Evolutionary conservation across 2,113 vertebrate species (phyloP), one percentile per base, ranked within the genome.

Genomic region (Catharus bicknelli): DNA sequence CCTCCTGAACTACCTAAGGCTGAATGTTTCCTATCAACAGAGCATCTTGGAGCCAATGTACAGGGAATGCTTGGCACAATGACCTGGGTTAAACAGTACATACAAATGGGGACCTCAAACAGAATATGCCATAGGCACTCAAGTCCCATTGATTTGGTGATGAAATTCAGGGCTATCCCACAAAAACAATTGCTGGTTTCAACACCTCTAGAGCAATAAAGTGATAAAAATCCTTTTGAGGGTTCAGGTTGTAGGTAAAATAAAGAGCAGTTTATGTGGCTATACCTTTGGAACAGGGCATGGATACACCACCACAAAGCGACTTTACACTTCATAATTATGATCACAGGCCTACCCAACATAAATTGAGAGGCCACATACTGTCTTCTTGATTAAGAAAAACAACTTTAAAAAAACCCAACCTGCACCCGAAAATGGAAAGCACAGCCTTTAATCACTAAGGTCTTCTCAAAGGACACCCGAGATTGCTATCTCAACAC

Each of bases 361-460:
- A 66, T 16, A 77, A 83, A 48, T 2, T 62, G n/a, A 0, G 0
- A 18, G 9, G 32, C 19, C 29, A 62, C 10, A 86, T 1, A 2
- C 15, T 47, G 38, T 40, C 45, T 23, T 25, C 59, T 67, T 15
- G 36, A 53, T 3, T 43, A 34, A 34, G 22, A 58, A 72, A 93
- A 91, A 30, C 4, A 45, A 36, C 40, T 8, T 83, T 2, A 0
- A 32, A 70, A 76, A 7, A 4, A 2, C 10, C 23, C 38, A 59
- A 61, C 11, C 10, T 26, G 51, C 14, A 40, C 0, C 3, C 22
- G 26, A 74, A 81, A 86, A 2, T 0, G 0, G 29, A 69, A 86
- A 64, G 67, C 16, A 88, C 23, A 83, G 17, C 18, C 10, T 64
- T 59, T 58, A 36, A 70, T 62, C 17, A 34, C 38, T 26, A 25